These are phyloP conservation scores for Hypsopygia costalis DNA, from an alignment of 2,888 invertebrate genomes.

Conservation along the genomic window DNA sequence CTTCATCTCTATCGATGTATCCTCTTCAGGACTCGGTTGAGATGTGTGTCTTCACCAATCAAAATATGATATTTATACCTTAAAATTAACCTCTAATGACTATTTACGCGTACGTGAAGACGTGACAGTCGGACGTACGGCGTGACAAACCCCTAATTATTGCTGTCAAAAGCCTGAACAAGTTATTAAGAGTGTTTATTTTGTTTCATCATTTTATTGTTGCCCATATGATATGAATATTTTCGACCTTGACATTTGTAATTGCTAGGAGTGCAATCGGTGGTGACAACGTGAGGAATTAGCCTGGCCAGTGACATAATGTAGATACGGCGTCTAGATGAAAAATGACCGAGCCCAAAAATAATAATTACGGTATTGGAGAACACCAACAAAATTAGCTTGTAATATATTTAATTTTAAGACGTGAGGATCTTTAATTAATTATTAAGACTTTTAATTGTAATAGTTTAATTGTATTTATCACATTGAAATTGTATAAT, in stretches of 20 bases:
- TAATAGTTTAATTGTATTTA: too few species aligned
- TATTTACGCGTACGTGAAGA: constrained; percentile 33
- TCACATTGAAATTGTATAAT: too few species aligned
- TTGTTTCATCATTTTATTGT: constrained; percentile 31
- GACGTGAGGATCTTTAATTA: too few species aligned
- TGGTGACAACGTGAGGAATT: constrained; percentile 27
- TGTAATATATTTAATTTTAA: too few species aligned
- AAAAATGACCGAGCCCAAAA: too few species aligned
- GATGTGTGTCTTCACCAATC: constrained; percentile 48
- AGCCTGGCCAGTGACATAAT: constrained; percentile 28
- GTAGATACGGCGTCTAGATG: too few species aligned
- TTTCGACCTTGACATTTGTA: constrained; percentile 46
- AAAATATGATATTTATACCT: constrained; percentile 62
- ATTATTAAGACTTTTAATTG: too few species aligned
- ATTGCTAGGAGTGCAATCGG: constrained; percentile 33
- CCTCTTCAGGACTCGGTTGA: constrained; percentile 38
- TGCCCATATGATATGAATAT: constrained; percentile 29
- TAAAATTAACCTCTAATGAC: constrained; percentile 49
- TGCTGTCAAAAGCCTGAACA: constrained; percentile 52
- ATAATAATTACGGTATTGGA: too few species aligned
- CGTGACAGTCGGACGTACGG: constrained; percentile 55
- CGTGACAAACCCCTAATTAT: constrained; percentile 69
- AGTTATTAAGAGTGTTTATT: constrained; percentile 54
- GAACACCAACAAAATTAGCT: too few species aligned
- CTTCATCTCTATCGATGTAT: constrained; percentile 50